These are phyloP conservation scores for Semibalanus balanoides DNA, from an alignment of 1,140 invertebrate genomes.

Conservation along the genomic window DNA sequence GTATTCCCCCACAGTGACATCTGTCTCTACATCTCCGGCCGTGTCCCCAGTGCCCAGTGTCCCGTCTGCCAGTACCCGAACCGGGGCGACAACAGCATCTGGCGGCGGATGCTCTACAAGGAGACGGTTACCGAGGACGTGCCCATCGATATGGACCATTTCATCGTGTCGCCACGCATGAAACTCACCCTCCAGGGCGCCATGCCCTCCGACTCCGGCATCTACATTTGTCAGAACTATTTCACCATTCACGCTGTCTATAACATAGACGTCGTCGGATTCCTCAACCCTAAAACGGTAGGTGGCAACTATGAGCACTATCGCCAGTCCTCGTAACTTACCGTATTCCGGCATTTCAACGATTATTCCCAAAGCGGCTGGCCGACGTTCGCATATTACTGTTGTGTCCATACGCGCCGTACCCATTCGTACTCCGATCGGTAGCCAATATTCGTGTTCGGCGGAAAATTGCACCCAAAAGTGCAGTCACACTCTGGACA, in stretches of 20 bases:
- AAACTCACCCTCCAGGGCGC: neutral
- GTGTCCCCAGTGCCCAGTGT: neutral
- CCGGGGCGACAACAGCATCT: neutral
- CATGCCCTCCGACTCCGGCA: neutral
- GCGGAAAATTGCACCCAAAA: too few species aligned
- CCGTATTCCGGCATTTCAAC: too few species aligned
- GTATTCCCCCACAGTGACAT: too few species aligned
- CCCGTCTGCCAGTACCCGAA: neutral
- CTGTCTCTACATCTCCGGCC: too few species aligned
- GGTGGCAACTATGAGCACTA: too few species aligned
- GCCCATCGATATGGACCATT: conserved; percentile 1
- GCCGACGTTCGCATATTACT: too few species aligned
- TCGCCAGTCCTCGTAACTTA: too few species aligned
- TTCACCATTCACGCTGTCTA: neutral
- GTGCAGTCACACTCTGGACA: too few species aligned
- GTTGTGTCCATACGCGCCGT: too few species aligned
- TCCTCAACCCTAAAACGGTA: neutral
- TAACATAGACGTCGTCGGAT: neutral
- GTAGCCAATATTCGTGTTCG: too few species aligned
- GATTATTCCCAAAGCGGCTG: too few species aligned
- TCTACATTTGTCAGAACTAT: neutral
- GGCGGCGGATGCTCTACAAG: neutral
- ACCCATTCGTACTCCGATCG: too few species aligned
- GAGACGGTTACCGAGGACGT: neutral
- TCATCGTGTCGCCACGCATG: neutral